phyloP scores from a whole-genome alignment of 1,140 invertebrate genomes.

The Harpegnathos saltator region DNA sequence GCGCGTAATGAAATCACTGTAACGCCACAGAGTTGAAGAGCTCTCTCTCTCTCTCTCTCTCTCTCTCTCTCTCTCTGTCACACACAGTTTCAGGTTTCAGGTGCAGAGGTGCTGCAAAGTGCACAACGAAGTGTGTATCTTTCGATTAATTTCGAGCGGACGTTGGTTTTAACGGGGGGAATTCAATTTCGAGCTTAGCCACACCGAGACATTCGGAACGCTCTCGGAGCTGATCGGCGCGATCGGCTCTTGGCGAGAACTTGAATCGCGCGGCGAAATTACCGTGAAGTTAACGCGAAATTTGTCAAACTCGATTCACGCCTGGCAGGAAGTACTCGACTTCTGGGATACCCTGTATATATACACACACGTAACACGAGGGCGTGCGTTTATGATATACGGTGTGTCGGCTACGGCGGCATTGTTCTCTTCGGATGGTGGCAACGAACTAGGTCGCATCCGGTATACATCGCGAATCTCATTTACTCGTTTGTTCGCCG shows the following conservation, averaged over 20 bases:
- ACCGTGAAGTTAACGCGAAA: slow-evolving; percentile 19
- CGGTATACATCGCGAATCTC: slow-evolving; percentile 70
- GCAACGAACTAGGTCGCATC: slow-evolving; percentile 61
- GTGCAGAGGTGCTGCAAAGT: neutral
- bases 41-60: too few species aligned
- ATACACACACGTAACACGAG: slow-evolving; percentile 12
- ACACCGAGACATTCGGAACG: too few species aligned
- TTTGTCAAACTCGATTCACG: neutral
- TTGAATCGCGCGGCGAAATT: neutral
- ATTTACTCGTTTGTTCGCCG: slow-evolving; percentile 68
- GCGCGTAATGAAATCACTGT: too few species aligned
- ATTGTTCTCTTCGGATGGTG: slow-evolving; percentile 59
- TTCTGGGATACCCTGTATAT: slow-evolving; percentile 52
- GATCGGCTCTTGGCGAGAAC: neutral
- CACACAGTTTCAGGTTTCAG: neutral
- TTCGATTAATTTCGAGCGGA: neutral
- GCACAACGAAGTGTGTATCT: neutral
- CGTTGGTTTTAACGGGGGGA: neutral
- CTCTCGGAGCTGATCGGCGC: neutral
- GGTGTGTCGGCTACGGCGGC: slow-evolving; percentile 34
- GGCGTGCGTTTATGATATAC: slow-evolving; percentile 45
- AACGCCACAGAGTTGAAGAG: too few species aligned
- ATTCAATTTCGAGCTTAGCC: neutral
- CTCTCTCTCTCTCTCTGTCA: too few species aligned
- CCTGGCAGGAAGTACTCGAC: slow-evolving; percentile 30